Evolutionary conservation across 2,888 invertebrate genomes (phyloP), one percentile per base, ranked within the genome.

Genomic region (Melanostoma mellinum): DNA sequence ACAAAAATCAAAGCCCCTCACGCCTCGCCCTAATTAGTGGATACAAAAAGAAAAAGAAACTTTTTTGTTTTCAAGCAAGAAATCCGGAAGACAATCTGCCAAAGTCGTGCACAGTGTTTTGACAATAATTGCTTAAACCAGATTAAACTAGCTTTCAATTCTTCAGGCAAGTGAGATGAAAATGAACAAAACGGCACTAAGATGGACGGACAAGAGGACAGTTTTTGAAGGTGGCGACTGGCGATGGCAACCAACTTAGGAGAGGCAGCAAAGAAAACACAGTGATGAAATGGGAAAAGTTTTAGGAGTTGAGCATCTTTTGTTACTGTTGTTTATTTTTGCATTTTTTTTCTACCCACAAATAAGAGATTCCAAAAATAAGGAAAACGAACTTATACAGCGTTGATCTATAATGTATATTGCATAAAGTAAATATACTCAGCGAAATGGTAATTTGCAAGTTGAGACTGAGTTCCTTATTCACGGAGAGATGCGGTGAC

Each of bases 51-150:
- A 46, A 50, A 44, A 5, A 50, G 35, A 71, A 75, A 65, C 63
- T 80, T 76, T 53, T 67, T 48, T 30, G 33, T 20, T 9, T 30
- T n/a, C 6, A 42, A 72, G 20, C 48, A 50, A 63, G 48, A 63
- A 50, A 63, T 36, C 65, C 67, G 61, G 69, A 84, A 74, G 78
- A 74, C 84, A 84, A 84, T 84, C 78, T 84, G 84, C 84, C 65
- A 55, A 78, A 84, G 69, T 84, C 84, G 84, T 84, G 84, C 84
- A 58, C 84, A 78, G 84, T 78, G 78, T 78, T 78, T 84, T 84
- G 69, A 84, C 74, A 84, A 84, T 84, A 84, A 84, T 78, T 78
- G 71, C 84, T 84, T 78, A 78, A 84, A 71, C 78, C 74, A 63
- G 74, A 78, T 84, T 78, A 84, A 74, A 78, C 48, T 78, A 78